Evolutionary conservation across 1,140 invertebrate genomes (phyloP), one percentile per base, ranked within the genome.

Genomic region (Agrypnia vestita): DNA sequence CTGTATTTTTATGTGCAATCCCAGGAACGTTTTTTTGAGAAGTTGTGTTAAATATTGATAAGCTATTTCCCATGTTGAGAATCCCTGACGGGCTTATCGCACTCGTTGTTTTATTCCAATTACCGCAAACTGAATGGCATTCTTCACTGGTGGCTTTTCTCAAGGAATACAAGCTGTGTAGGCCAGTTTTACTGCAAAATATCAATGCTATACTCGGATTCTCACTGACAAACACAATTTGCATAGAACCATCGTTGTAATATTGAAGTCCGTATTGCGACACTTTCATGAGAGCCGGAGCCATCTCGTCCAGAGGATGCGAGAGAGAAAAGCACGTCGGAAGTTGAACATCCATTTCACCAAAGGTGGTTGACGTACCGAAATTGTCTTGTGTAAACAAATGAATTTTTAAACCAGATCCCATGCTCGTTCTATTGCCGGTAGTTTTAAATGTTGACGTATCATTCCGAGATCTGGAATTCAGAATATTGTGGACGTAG

Each of bases 221-320:
- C 11, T 89, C 86, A 77, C 84, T 89, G 0, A 91, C 90, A 82
- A 88, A 91, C 21, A 92, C 89, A 19, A 92, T 88, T 84, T 90
- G 88, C 21, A 89, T 82, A 79, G 88, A 86, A 0, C 86, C 86
- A 84, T 91, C 90, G 61, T 89, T 90, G 69, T 91, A 88, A 69
- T 90, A 88, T 59, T 91, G 89, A 11, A 86, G 87, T 84, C 92
- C 91, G 35, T 59, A 72, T 84, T 92, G 91, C 0, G 87, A 78
- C 3, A 88, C 85, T 84, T 94, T 95, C 49, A 95, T 92, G 7
- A 97, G 89, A 44, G 97, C 91, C 4, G 96, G 96, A 73, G 94
- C 93, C 44, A 97, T 94, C 89, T 98, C 97, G 89, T 97, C 95
- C 44, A 98, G 88, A 0, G 96, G 96, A 91, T 98, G 96, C 19